Percentiles rank a stretch among this genome's conserved stretches.
These are phyloP conservation scores for Hoplodrina ambigua DNA, from an alignment of 2,888 invertebrate genomes.

Conservation along the genomic window DNA sequence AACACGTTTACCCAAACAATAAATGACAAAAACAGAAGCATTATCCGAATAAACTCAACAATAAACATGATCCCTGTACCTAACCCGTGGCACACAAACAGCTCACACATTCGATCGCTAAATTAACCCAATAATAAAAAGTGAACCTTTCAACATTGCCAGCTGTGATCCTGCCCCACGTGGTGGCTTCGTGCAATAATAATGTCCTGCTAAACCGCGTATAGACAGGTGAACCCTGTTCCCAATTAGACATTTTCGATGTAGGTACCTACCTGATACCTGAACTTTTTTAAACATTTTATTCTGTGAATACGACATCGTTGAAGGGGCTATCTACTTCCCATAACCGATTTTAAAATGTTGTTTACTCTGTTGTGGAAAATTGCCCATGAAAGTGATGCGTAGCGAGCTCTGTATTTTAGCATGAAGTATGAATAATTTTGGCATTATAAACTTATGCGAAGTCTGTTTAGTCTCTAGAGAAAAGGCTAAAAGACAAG, in stretches of 20 bases:
- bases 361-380: no score
- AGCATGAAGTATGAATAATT: no score
- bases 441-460: neutral
- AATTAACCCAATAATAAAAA: constrained; percentile 62
- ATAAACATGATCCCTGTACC: constrained; percentile 18
- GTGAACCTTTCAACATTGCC: constrained; percentile 52
- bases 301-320: no score
- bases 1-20: neutral
- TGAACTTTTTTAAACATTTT: no score
- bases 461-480: neutral
- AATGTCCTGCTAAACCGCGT: constrained; percentile 56
- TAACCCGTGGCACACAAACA: constrained; percentile 20
- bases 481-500: neutral
- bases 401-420: no score
- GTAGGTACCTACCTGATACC: neutral
- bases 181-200: constrained; percentile 59
- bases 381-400: no score
- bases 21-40: constrained; percentile 2
- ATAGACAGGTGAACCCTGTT: constrained; percentile 51
- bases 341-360: no score
- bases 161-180: constrained; percentile 43
- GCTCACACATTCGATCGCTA: constrained; percentile 32
- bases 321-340: no score
- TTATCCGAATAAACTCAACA: constrained; percentile 5
- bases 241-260: constrained; percentile 26